Conservation (phyloP, 2,113 vertebrate genomes). For the Myrmophylax atrothorax region DNA sequence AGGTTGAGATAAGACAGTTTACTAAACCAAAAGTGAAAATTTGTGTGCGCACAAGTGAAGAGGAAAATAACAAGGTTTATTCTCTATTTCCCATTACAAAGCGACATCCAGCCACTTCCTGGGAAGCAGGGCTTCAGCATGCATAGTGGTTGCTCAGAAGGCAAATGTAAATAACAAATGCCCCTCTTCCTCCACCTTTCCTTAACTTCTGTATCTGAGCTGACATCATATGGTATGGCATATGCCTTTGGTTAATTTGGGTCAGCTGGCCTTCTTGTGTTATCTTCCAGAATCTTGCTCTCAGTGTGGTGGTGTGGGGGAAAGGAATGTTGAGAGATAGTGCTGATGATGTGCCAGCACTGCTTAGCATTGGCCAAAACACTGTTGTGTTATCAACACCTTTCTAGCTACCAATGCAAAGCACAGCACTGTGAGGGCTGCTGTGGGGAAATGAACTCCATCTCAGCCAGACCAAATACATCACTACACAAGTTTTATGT, state of each 20-base stretch:
- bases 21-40: background rate
- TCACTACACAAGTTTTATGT: background rate
- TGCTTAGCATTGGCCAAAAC: background rate
- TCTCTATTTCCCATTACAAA: background rate
- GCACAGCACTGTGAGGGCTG: background rate
- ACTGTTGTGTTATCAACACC: background rate
- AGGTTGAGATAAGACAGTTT: background rate
- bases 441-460: background rate
- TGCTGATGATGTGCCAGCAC: background rate
- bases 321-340: background rate
- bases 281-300: background rate
- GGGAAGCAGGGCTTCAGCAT: background rate
- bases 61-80: background rate
- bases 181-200: background rate
- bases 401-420: background rate
- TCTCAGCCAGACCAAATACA: background rate
- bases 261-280: background rate
- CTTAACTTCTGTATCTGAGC: background rate
- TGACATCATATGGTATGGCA: background rate
- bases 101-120: background rate
- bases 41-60: background rate
- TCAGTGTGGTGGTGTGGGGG: background rate
- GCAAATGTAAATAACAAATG: background rate
- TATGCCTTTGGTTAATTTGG: background rate
- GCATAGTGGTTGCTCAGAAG: background rate